Conservation (phyloP, 1,140 invertebrate genomes). For the Zaprionus davidi region DNA sequence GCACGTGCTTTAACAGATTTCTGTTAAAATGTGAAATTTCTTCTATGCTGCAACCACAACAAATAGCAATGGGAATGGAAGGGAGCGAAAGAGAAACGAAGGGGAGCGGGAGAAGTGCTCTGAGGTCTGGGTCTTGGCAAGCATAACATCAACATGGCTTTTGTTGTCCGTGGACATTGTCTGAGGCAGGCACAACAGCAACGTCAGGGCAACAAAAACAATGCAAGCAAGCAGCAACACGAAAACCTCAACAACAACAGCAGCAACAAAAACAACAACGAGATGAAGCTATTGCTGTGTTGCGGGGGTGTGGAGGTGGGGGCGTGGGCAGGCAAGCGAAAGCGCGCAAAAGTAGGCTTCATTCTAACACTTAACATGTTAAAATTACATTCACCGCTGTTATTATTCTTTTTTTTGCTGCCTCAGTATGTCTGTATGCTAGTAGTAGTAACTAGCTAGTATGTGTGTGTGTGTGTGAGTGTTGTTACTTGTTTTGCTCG, state of each 20-base stretch:
- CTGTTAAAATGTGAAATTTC: slow-evolving; percentile 30
- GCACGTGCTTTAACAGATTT: slow-evolving; percentile 35
- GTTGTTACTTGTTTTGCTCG: slow-evolving; percentile 55
- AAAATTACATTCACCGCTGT: slow-evolving; percentile 61
- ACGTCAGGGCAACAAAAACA: slow-evolving; percentile 38
- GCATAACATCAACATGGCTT: slow-evolving; percentile 55
- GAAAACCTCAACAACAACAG: slow-evolving; percentile 9
- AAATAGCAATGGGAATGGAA: background rate
- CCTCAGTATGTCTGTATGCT: background rate
- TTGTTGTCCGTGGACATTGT: slow-evolving; percentile 73
- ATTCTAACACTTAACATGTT: slow-evolving; percentile 81
- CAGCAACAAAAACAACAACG: slow-evolving; percentile 12
- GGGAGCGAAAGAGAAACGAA: background rate
- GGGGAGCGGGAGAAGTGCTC: background rate
- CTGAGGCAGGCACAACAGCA: slow-evolving; percentile 46
- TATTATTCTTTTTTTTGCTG: slow-evolving; percentile 28
- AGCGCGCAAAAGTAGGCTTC: slow-evolving; percentile 73
- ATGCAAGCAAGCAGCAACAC: slow-evolving; percentile 26
- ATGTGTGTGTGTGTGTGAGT: slow-evolving; percentile 16
- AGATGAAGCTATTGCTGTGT: slow-evolving; percentile 21
- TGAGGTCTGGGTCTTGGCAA: slow-evolving; percentile 42
- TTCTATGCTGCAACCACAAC: slow-evolving; percentile 26
- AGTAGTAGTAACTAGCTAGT: too few species aligned
- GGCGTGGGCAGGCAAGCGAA: slow-evolving; percentile 18
- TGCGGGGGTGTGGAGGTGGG: background rate